Evolutionary conservation across 2,888 invertebrate species (phyloP).

Genomic region (Hypselothyrea guttata): DNA sequence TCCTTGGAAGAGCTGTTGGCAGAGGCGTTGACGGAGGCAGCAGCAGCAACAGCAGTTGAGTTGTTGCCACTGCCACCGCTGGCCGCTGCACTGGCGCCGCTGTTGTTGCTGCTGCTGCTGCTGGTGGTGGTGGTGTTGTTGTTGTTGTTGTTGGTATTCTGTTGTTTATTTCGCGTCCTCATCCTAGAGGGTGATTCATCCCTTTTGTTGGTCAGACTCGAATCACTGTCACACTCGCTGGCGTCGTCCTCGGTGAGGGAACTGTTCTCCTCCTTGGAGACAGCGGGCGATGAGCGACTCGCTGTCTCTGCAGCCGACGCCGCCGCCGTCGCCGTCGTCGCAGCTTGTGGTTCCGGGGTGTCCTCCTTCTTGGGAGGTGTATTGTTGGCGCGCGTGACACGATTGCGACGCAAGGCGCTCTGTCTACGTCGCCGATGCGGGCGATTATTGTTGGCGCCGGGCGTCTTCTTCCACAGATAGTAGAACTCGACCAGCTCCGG

Average conservation of each 20-base stretch:
- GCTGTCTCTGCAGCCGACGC: constrained; percentile 81
- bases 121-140: constrained; percentile 52
- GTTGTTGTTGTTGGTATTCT: constrained; percentile 85
- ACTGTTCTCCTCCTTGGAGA: constrained; percentile 89
- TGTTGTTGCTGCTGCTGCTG: too few relatives aligned
- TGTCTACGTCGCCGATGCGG: constrained; percentile 95
- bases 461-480: constrained; percentile 99
- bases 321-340: constrained; percentile 81
- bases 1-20: constrained; percentile 65
- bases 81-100: constrained; percentile 55
- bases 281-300: constrained; percentile 86
- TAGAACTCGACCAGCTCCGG: constrained; percentile 99
- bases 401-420: constrained; percentile 92
- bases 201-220: constrained; percentile 89
- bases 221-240: constrained; percentile 97
- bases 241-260: constrained; percentile 94
- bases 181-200: constrained; percentile 94
- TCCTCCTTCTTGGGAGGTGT: constrained; percentile 92
- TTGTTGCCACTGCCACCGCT: constrained; percentile 42
- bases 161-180: constrained; percentile 92
- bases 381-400: constrained; percentile 90
- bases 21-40: constrained; percentile 41
- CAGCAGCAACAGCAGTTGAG: too few relatives aligned
- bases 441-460: constrained; percentile 97
- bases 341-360: constrained; percentile 85